Evolutionary conservation across 2,113 vertebrate species (phyloP).

Genomic region (Ondatra zibethicus): DNA sequence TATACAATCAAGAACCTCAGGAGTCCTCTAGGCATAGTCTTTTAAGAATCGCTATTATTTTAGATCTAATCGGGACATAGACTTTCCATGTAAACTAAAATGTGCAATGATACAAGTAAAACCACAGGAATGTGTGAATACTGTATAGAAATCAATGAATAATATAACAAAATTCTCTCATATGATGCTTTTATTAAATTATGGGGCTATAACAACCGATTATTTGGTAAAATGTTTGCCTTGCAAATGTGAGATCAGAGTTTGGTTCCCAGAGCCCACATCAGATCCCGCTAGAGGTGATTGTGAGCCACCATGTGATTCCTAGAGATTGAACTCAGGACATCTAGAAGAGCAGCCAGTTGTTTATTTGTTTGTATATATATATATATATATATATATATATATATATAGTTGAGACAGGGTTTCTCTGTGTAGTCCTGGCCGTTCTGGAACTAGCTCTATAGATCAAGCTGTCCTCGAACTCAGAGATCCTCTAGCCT

Average conservation of each 20-base stretch:
- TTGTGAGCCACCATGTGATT: neutral
- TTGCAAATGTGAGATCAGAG: neutral
- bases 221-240: neutral
- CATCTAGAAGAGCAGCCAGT: neutral
- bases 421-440: neutral
- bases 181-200: neutral
- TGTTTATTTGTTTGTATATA: neutral
- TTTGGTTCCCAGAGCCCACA: neutral
- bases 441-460: neutral
- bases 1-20: neutral
- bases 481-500: neutral
- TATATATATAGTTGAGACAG: too few species aligned
- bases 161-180: neutral
- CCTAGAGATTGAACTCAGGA: neutral
- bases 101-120: neutral
- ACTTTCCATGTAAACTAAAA: slow-evolving; percentile 14
- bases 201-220: too few species aligned
- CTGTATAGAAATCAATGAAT: neutral
- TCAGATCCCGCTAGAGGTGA: neutral
- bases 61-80: neutral
- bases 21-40: neutral
- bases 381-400: too few species aligned
- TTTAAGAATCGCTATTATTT: slow-evolving; percentile 25
- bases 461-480: neutral
- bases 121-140: slow-evolving; percentile 27